phyloP scores from a whole-genome alignment of 30 jellyfish, hydroid and myxozoan genomes.

The Cassiopea andromeda region DNA sequence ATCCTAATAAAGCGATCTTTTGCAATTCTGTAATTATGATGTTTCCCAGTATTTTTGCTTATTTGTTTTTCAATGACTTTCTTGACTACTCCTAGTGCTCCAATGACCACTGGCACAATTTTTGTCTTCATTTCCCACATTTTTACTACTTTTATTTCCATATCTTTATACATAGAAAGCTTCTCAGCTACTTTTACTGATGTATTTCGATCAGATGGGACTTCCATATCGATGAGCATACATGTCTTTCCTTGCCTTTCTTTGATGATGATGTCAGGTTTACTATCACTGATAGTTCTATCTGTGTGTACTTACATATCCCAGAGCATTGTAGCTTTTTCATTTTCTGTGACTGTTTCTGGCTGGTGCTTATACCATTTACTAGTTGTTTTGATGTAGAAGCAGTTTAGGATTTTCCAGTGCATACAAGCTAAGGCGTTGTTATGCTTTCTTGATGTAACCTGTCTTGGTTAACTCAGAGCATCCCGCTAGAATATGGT shows the following conservation, averaged over 20 bases:
- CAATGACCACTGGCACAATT: slow-evolving; percentile 7
- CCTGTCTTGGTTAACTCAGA: too few species aligned
- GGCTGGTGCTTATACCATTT: too few species aligned
- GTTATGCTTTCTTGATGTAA: too few species aligned
- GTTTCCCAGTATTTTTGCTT: slow-evolving; percentile 8
- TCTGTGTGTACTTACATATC: slow-evolving; percentile 21
- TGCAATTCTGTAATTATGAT: too few species aligned
- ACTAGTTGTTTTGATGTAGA: too few species aligned
- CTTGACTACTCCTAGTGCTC: slow-evolving; percentile 21
- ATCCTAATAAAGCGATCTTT: too few species aligned
- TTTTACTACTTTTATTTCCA: slow-evolving; percentile 6
- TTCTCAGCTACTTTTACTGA: slow-evolving; percentile 14
- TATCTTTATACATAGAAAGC: slow-evolving; percentile 27
- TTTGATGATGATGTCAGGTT: slow-evolving; percentile 11
- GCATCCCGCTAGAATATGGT: too few species aligned
- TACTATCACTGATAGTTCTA: background rate
- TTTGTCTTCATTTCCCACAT: slow-evolving; percentile 24
- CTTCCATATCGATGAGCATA: slow-evolving; percentile 24
- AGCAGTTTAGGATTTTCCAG: too few species aligned
- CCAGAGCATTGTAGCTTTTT: slow-evolving; percentile 3
- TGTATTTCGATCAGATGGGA: slow-evolving; percentile 1
- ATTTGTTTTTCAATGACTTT: slow-evolving; percentile 7
- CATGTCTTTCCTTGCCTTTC: slow-evolving; percentile 3
- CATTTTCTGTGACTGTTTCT: too few species aligned
- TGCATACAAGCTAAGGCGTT: too few species aligned